These are phyloP conservation scores for Carcina quercana DNA, from an alignment of 2,888 invertebrate species.

Conservation along the genomic window DNA sequence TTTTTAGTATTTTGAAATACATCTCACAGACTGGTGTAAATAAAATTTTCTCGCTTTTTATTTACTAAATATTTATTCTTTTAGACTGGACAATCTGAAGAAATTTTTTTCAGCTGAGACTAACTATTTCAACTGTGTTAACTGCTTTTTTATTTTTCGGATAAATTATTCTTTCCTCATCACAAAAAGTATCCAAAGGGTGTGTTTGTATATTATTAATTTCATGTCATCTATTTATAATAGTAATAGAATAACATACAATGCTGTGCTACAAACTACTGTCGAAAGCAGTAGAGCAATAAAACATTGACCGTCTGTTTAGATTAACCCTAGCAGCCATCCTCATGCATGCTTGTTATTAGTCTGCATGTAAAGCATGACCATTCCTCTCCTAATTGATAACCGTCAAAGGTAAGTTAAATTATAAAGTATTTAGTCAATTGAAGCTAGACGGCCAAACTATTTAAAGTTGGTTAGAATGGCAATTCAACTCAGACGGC, in stretches of 20 bases:
- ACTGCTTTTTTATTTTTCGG: too few species aligned
- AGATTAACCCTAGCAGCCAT: slow-evolving; percentile 27
- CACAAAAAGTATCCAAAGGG: background rate
- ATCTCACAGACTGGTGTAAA: too few species aligned
- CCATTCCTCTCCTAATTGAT: slow-evolving; percentile 12
- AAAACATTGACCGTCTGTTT: slow-evolving; percentile 23
- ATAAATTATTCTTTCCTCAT: background rate
- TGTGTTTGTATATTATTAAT: background rate
- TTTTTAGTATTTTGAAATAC: too few species aligned
- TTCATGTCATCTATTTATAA: slow-evolving; percentile 5
- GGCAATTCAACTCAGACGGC: slow-evolving; percentile 23
- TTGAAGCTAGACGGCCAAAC: background rate
- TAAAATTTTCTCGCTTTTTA: too few species aligned
- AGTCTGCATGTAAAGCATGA: slow-evolving; percentile 33
- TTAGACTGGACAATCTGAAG: too few species aligned
- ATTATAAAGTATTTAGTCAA: slow-evolving; percentile 2
- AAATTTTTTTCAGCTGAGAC: too few species aligned
- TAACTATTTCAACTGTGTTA: background rate
- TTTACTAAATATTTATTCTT: too few species aligned
- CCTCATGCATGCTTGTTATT: slow-evolving; percentile 29
- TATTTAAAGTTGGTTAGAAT: background rate
- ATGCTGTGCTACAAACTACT: slow-evolving; percentile 60
- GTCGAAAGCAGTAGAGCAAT: slow-evolving; percentile 16
- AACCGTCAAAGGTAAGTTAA: slow-evolving; percentile 19
- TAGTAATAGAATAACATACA: slow-evolving; percentile 30